Evolutionary conservation across 2,113 vertebrate species (phyloP).

Genomic region (Helogale parvula): DNA sequence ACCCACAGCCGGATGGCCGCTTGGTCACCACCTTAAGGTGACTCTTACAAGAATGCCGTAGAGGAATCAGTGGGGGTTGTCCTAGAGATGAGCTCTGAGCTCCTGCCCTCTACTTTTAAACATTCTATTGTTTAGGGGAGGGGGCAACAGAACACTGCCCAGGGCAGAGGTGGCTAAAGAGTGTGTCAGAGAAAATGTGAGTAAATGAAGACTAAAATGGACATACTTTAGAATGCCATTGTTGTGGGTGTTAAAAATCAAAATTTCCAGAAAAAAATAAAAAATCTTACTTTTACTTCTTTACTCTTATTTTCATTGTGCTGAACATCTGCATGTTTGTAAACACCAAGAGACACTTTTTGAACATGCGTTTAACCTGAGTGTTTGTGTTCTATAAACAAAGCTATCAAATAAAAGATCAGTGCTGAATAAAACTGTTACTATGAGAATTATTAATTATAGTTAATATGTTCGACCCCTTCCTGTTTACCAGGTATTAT

Average conservation of each 20-base stretch:
- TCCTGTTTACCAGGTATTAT: not conserved
- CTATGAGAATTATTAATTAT: not conserved
- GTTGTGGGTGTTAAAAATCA: not conserved
- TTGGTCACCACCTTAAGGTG: no score
- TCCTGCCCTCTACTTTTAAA: not conserved
- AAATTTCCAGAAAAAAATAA: not conserved
- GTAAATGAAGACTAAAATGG: not conserved
- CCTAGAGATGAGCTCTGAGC: not conserved
- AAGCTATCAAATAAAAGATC: conserved; percentile 26
- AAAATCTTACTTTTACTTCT: not conserved
- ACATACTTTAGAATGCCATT: not conserved
- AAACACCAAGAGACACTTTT: conserved; percentile 33
- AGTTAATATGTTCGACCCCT: not conserved
- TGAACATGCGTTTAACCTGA: not conserved
- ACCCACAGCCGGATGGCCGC: no score
- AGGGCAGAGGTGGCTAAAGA: not conserved
- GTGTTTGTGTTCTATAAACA: conserved; percentile 11
- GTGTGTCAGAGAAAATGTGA: not conserved
- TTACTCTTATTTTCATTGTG: conserved; percentile 21
- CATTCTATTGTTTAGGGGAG: not conserved
- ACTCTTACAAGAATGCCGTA: no score
- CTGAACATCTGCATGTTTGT: conserved; percentile 18
- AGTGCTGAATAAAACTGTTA: not conserved
- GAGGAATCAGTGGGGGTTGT: not conserved
- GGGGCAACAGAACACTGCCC: not conserved